Evolutionary conservation across 2,888 invertebrate species (phyloP).

Genomic region (Siphonodentalium dalli): DNA sequence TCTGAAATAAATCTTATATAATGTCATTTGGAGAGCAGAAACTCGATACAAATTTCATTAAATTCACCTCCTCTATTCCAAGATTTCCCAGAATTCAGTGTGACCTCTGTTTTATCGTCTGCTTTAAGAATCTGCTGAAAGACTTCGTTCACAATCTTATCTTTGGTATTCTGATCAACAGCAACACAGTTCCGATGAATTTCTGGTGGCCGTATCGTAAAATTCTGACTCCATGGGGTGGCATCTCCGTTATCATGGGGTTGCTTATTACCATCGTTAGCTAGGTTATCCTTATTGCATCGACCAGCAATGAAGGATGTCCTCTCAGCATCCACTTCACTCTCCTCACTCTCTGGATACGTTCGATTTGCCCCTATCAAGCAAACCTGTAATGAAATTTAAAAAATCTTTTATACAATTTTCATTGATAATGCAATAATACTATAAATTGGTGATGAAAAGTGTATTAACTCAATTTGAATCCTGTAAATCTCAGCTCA

Average conservation of each 20-base stretch:
- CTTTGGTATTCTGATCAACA: slow-evolving; percentile 74
- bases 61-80: slow-evolving; percentile 62
- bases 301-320: slow-evolving; percentile 42
- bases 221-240: slow-evolving; percentile 1
- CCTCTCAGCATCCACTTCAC: slow-evolving; percentile 34
- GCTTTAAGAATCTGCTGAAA: slow-evolving; percentile 70
- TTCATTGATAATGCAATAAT: neutral
- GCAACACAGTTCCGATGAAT: slow-evolving; percentile 86
- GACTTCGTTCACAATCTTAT: slow-evolving; percentile 73
- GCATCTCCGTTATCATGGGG: too few species aligned
- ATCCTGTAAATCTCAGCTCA: too few species aligned
- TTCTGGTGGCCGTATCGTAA: slow-evolving; percentile 63
- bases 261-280: too few species aligned
- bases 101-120: slow-evolving; percentile 20
- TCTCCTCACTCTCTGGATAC: slow-evolving; percentile 36
- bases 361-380: slow-evolving; percentile 51
- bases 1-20: too few species aligned
- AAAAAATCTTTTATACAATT: neutral
- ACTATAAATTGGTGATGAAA: neutral
- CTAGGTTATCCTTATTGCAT: slow-evolving; percentile 11
- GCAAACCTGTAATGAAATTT: slow-evolving; percentile 45
- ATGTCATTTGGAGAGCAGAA: too few species aligned
- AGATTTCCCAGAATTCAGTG: slow-evolving; percentile 30
- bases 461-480: too few species aligned
- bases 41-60: too few species aligned